Evolutionary conservation across 2,888 invertebrate species (phyloP).

Genomic region (Pseudeuparius sepicola): DNA sequence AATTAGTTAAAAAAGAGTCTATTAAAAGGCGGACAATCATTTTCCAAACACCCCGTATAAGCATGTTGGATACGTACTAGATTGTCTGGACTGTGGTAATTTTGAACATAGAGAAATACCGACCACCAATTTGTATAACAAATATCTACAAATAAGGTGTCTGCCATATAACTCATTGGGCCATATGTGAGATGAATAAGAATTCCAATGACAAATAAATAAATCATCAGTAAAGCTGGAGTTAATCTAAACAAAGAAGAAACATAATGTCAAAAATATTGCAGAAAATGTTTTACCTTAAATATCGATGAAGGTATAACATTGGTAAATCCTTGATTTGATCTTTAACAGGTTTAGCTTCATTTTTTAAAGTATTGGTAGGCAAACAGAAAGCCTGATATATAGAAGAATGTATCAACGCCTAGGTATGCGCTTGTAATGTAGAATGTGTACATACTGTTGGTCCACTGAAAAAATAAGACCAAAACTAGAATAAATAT

Average conservation of each 20-base stretch:
- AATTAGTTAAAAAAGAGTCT: too few species aligned
- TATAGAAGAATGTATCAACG: slow-evolving; percentile 56
- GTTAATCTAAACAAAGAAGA: slow-evolving; percentile 22
- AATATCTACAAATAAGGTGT: slow-evolving; percentile 13
- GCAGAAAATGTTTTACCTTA: slow-evolving; percentile 18
- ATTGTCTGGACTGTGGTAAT: slow-evolving; percentile 29
- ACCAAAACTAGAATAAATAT: too few species aligned
- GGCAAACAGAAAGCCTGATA: slow-evolving; percentile 51
- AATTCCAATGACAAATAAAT: slow-evolving; percentile 4
- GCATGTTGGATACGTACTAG: too few species aligned
- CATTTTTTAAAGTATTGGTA: slow-evolving; percentile 36
- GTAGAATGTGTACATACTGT: slow-evolving; percentile 23
- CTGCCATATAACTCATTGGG: slow-evolving; percentile 8
- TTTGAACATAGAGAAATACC: slow-evolving; percentile 37
- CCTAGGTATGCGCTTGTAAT: slow-evolving; percentile 42
- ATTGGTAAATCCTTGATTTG: slow-evolving; percentile 21
- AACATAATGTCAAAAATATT: neutral
- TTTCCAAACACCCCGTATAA: too few species aligned
- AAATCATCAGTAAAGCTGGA: slow-evolving; percentile 21
- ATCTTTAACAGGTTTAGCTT: slow-evolving; percentile 13
- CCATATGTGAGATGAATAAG: neutral
- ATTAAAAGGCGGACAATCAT: too few species aligned
- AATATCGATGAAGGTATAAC: slow-evolving; percentile 24
- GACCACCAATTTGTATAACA: slow-evolving; percentile 37
- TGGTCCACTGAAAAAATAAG: slow-evolving; percentile 37